These are phyloP conservation scores for Lucilia sericata DNA, from an alignment of 1,140 invertebrate genomes.

Conservation along the genomic window DNA sequence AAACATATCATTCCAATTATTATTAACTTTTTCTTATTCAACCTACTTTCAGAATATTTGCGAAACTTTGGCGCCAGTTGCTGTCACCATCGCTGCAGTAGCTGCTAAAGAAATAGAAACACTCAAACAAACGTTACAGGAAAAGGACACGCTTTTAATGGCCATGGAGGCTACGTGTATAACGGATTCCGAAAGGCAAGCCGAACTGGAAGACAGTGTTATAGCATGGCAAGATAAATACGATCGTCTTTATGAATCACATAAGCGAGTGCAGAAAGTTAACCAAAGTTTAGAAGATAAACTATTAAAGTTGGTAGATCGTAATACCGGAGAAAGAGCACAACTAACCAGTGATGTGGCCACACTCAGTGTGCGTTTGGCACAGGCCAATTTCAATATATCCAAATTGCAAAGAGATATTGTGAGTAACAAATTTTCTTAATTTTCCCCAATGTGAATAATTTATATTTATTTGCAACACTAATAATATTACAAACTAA, in stretches of 20 bases:
- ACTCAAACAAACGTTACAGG: conserved; percentile 81
- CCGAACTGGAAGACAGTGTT: conserved; percentile 86
- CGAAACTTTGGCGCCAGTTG: conserved; percentile 78
- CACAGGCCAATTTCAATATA: conserved; percentile 88
- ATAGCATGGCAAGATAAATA: conserved; percentile 92
- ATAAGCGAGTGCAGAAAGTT: conserved; percentile 93
- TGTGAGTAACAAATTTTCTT: conserved; percentile 73
- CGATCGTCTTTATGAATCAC: conserved; percentile 90
- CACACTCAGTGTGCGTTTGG: conserved; percentile 85
- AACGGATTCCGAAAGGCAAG: conserved; percentile 81
- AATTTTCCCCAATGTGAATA: too few relatives aligned
- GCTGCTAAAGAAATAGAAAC: conserved; percentile 81
- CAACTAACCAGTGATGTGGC: conserved; percentile 89
- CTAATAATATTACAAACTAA: background rate
- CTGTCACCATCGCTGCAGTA: conserved; percentile 63
- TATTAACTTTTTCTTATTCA: too few relatives aligned
- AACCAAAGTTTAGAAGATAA: conserved; percentile 97
- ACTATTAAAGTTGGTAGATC: conserved; percentile 90
- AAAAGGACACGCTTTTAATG: conserved; percentile 85
- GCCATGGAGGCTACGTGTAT: conserved; percentile 88
- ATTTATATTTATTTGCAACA: background rate
- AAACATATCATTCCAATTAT: too few relatives aligned
- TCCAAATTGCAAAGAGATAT: conserved; percentile 92
- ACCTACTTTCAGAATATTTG: conserved; percentile 43
- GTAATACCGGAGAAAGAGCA: conserved; percentile 91